These are phyloP conservation scores for Amblyjoppa proteus DNA, from an alignment of 2,888 invertebrate species.

Conservation along the genomic window DNA sequence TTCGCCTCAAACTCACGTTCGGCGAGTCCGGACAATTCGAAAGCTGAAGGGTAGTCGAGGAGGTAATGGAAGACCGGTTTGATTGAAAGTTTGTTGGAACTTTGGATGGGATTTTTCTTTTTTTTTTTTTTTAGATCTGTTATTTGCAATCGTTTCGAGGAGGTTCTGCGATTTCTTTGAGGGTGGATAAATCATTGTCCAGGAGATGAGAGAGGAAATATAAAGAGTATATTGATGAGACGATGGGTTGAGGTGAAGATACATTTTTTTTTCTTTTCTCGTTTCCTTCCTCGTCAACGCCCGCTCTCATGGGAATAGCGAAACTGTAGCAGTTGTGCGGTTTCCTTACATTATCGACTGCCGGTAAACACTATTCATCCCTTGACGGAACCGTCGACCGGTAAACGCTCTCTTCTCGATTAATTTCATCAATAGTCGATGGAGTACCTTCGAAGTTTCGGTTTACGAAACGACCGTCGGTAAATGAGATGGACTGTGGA, in stretches of 20 bases:
- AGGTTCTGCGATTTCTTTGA: not conserved
- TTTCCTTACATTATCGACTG: conserved; percentile 27
- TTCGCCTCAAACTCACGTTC: conserved; percentile 41
- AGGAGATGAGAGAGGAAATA: not conserved
- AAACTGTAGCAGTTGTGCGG: not conserved
- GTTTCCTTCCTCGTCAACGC: conserved; percentile 39
- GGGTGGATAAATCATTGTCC: not conserved
- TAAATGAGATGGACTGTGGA: conserved; percentile 6
- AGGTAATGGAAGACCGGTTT: not conserved
- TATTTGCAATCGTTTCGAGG: not conserved
- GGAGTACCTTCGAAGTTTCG: not conserved
- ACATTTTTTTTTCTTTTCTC: not conserved
- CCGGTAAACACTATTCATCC: not conserved
- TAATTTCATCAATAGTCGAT: conserved; percentile 6
- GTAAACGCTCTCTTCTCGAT: not conserved
- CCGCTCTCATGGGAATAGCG: conserved; percentile 38
- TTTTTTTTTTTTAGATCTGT: not conserved
- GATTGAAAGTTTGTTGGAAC: conserved; percentile 9
- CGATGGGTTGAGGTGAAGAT: not conserved
- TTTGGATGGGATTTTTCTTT: not conserved
- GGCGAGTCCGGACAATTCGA: not conserved
- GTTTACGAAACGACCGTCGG: not conserved
- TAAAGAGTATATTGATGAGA: not conserved
- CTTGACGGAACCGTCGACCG: conserved; percentile 29
- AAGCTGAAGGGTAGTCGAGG: conserved; percentile 1